These are phyloP conservation scores for Globia sparganii DNA, from an alignment of 2,888 invertebrate species.

Conservation along the genomic window DNA sequence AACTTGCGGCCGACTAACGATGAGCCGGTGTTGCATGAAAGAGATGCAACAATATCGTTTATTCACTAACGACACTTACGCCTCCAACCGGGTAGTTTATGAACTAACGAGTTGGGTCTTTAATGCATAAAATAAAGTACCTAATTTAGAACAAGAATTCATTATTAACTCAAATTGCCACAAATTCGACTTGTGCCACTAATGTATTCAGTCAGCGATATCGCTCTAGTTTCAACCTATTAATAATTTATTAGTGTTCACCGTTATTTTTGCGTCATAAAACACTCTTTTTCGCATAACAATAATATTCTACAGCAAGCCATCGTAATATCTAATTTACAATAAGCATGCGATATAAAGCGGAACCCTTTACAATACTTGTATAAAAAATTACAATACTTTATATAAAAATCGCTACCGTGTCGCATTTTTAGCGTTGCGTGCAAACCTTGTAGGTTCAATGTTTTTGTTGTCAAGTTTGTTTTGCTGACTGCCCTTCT, in stretches of 20 bases:
- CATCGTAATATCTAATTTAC: constrained; percentile 17
- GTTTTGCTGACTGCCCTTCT: not conserved
- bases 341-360: constrained; percentile 44
- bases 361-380: constrained; percentile 16
- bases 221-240: not conserved
- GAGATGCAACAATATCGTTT: too few relatives aligned
- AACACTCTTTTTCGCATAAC: not conserved
- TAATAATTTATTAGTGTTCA: not conserved
- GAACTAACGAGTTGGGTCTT: too few relatives aligned
- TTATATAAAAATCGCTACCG: constrained; percentile 20
- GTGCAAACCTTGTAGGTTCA: constrained; percentile 31
- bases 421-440: constrained; percentile 31
- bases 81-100: too few relatives aligned
- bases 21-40: too few relatives aligned
- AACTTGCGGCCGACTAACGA: too few relatives aligned
- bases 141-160: too few relatives aligned
- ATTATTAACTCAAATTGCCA: too few relatives aligned
- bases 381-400: constrained; percentile 25
- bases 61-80: too few relatives aligned
- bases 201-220: too few relatives aligned
- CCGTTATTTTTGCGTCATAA: not conserved
- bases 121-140: too few relatives aligned
- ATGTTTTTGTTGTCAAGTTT: constrained; percentile 20
- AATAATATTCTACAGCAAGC: constrained; percentile 13
- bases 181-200: too few relatives aligned